These are phyloP conservation scores for Caenorhabditis uteleia DNA, from an alignment of 2,888 invertebrate genomes.

Conservation along the genomic window DNA sequence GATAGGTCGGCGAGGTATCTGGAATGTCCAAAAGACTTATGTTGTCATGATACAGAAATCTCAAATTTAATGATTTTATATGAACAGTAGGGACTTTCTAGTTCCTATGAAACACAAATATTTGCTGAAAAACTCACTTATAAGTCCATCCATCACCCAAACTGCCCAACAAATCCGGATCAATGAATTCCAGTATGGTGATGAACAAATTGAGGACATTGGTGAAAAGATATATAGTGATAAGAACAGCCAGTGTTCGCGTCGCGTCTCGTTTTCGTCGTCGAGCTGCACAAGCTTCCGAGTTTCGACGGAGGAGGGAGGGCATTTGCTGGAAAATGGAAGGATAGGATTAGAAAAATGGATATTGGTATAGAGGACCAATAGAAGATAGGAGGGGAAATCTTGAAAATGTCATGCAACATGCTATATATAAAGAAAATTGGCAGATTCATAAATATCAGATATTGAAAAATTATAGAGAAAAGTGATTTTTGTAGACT, in stretches of 20 bases:
- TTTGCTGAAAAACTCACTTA: conserved; percentile 23
- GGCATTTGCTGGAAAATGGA: conserved; percentile 38
- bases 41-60: not conserved
- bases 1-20: conserved; percentile 55
- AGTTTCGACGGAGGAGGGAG: conserved; percentile 32
- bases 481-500: too few species aligned
- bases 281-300: conserved; percentile 41
- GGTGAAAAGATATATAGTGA: conserved; percentile 52
- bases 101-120: not conserved
- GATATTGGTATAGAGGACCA: not conserved
- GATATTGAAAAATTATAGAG: too few species aligned
- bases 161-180: conserved; percentile 31
- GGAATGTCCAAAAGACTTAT: too few species aligned
- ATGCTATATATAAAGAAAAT: too few species aligned
- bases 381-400: too few species aligned
- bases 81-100: too few species aligned
- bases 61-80: too few species aligned
- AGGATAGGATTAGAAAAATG: not conserved
- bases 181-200: conserved; percentile 54
- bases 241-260: conserved; percentile 48
- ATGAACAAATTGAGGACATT: conserved; percentile 52
- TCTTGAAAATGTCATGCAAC: too few species aligned
- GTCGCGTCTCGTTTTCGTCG: conserved; percentile 49
- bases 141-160: conserved; percentile 47
- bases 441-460: too few species aligned